Conservation (phyloP, 1,140 invertebrate genomes). For the Trichonephila clavata region DNA sequence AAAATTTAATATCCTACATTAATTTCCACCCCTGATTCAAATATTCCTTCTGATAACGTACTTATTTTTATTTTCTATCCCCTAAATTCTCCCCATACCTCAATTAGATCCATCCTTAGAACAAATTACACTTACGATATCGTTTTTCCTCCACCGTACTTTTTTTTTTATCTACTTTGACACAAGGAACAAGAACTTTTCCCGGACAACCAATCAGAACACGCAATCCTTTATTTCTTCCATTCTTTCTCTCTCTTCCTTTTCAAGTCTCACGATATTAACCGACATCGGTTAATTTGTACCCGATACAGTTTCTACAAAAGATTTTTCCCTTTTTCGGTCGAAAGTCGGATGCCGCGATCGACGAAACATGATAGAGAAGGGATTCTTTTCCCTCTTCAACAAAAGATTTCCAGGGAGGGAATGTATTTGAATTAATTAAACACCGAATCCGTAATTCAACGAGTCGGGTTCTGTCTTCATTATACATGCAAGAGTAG, state of each 20-base stretch:
- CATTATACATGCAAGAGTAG: constrained; percentile 1
- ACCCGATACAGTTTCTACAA: neutral
- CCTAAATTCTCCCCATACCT: too few species aligned
- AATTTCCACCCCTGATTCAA: too few species aligned
- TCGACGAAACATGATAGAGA: neutral
- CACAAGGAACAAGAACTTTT: neutral
- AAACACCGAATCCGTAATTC: neutral
- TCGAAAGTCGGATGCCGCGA: neutral
- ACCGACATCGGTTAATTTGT: constrained; percentile 30
- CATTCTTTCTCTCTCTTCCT: neutral
- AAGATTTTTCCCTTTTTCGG: neutral
- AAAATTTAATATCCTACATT: too few species aligned
- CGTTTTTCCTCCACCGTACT: neutral
- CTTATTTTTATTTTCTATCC: too few species aligned
- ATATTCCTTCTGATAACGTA: too few species aligned
- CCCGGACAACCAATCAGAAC: neutral
- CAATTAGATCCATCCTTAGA: too few species aligned
- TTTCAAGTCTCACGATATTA: neutral
- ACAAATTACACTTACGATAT: too few species aligned
- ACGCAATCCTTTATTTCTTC: neutral
- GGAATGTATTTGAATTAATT: constrained; percentile 49
- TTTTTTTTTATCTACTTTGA: neutral
- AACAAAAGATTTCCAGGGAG: neutral
- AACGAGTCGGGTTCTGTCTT: neutral
- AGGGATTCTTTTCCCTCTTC: neutral